These are phyloP conservation scores for Steinernema scapterisci DNA, from an alignment of 2,888 invertebrate genomes.

Conservation along the genomic window DNA sequence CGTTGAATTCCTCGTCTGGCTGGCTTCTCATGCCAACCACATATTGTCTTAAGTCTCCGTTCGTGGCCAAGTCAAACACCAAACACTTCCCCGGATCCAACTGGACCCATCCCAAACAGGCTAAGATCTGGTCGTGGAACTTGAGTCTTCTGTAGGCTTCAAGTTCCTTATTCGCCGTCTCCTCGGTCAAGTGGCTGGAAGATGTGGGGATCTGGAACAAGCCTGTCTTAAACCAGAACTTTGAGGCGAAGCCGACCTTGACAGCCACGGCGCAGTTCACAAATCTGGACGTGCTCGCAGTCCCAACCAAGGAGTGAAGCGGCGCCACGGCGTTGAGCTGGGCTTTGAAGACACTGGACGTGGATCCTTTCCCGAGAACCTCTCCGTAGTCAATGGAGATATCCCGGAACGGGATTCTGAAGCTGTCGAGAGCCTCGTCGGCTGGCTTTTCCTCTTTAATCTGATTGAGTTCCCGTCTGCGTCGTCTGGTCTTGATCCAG, in stretches of 20 bases:
- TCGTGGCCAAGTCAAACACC: conserved; percentile 24
- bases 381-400: conserved; percentile 20
- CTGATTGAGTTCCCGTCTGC: not conserved
- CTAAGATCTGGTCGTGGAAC: not conserved
- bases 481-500: not conserved
- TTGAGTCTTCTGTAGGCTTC: conserved; percentile 9
- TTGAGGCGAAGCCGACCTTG: conserved; percentile 1
- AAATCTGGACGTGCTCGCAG: conserved; percentile 10
- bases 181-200: not conserved
- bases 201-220: conserved; percentile 7
- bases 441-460: not conserved
- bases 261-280: conserved; percentile 20
- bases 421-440: not conserved
- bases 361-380: conserved; percentile 29
- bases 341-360: conserved; percentile 23
- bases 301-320: not conserved
- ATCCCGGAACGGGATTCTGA: not conserved
- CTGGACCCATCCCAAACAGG: conserved; percentile 11
- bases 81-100: not conserved
- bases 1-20: conserved; percentile 24
- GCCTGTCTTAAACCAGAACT: not conserved
- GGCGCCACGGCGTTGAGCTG: conserved; percentile 28
- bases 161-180: not conserved
- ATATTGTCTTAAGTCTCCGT: conserved; percentile 21
- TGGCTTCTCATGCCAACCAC: not conserved